Base-by-base conservation (phyloP, 2,113 vertebrate species). In the Chaetura pelagica region DNA sequence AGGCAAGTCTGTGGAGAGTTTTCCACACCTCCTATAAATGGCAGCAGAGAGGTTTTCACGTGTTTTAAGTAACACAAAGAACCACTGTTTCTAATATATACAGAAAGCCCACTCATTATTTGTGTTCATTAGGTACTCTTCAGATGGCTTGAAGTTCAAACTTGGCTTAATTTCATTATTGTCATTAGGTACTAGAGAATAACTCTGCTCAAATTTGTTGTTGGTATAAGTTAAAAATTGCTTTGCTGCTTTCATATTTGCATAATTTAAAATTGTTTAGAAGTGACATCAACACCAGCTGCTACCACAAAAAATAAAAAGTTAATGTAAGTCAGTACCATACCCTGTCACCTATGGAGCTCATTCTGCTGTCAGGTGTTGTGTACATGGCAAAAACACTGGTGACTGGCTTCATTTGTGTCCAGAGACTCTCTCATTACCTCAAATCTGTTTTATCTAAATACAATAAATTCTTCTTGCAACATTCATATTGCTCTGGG, bases 11-110 rank as follows among this genome's bases (percentile, higher is more conserved):
- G 82, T 5, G 4, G 55, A 61, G 66, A 87, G 75, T 96, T 96
- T 94, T 90, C 75, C 85, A 88, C 84, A 81, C 75, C 68, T 97
- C 80, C 71, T 87, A 1, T 54, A 90, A 77, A 8, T 76, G 23
- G 35, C 93, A 89, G 49, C 20, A 9, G 48, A 88, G 59, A 84
- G 46, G 63, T 46, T 84, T 82, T 35, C 76, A 92, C 42, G 52
- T 57, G 66, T 78, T 88, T 67, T 3, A 80, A 77, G 57, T 4
- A 75, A n/a, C 20, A 90, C 59, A 96, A 91, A 90, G 93, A 91
- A 90, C 81, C 18, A n/a, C 3, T 84, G 55, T 85, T 93, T 81
- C 57, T 32, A 80, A 59, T 14, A 22, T 30, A 77, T 2, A 68
- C n/a, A 81, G 79, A 91, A 79, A 58, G 21, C 7, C 30, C 12